Conservation (phyloP, 2,888 invertebrate genomes). For the Lycaena phlaeas region DNA sequence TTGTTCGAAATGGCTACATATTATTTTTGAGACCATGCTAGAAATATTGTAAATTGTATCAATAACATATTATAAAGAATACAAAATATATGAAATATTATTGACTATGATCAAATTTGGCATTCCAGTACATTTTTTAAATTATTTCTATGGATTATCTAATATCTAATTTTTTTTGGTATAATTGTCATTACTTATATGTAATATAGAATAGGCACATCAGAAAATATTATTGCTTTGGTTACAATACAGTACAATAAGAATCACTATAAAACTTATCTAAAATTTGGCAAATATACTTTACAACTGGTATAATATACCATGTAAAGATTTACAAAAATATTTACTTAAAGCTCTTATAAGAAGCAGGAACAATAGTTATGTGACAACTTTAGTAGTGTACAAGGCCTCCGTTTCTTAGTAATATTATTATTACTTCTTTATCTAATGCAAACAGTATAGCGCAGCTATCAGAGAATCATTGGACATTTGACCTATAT, state of each 20-base stretch:
- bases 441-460: slow-evolving; percentile 58
- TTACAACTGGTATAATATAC: slow-evolving; percentile 45
- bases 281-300: slow-evolving; percentile 64
- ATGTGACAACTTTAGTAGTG: slow-evolving; percentile 37
- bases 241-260: slow-evolving; percentile 62
- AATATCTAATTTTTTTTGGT: slow-evolving; percentile 44
- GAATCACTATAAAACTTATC: slow-evolving; percentile 57
- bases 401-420: slow-evolving; percentile 43
- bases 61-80: slow-evolving; percentile 17
- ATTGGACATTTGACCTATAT: slow-evolving; percentile 60
- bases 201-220: slow-evolving; percentile 56
- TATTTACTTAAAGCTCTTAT: slow-evolving; percentile 51
- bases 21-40: slow-evolving; percentile 39
- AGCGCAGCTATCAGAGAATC: slow-evolving; percentile 50
- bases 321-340: slow-evolving; percentile 50
- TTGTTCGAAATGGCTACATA: slow-evolving; percentile 46
- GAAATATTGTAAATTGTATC: slow-evolving; percentile 23
- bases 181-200: slow-evolving; percentile 38
- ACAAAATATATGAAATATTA: slow-evolving; percentile 21
- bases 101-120: slow-evolving; percentile 27
- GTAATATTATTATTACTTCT: slow-evolving; percentile 32
- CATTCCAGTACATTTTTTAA: slow-evolving; percentile 23
- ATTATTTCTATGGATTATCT: slow-evolving; percentile 29
- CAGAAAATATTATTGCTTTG: slow-evolving; percentile 66
- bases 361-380: slow-evolving; percentile 48